Conservation (phyloP, 2,113 vertebrate genomes). For the Epinephelus cyanopodus region DNA sequence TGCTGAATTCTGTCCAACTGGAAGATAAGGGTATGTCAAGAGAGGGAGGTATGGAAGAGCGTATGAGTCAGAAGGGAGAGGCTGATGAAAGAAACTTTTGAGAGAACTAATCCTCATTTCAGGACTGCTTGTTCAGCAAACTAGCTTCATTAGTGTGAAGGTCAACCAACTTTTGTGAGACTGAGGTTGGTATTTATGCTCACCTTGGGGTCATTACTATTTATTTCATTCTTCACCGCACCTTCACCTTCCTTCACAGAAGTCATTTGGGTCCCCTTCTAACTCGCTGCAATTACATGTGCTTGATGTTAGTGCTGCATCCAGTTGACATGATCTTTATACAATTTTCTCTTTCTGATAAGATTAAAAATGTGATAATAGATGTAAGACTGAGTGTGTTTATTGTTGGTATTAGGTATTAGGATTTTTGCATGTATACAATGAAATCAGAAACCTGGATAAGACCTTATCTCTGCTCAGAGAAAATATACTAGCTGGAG, state of each 20-base stretch:
- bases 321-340: not conserved
- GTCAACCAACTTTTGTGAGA: conserved; percentile 14
- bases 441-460: not conserved
- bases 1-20: not conserved
- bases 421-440: not conserved
- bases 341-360: not conserved
- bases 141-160: conserved; percentile 38
- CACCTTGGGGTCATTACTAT: not conserved
- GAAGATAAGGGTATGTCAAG: not conserved
- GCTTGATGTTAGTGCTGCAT: not conserved
- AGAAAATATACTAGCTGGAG: not conserved
- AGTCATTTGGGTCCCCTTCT: not conserved
- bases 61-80: not conserved
- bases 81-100: not conserved
- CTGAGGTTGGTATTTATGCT: conserved; percentile 21
- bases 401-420: too few relatives aligned
- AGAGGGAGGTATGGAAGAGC: not conserved
- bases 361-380: not conserved
- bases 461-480: not conserved
- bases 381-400: not conserved
- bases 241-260: not conserved
- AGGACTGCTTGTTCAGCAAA: conserved; percentile 1
- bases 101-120: not conserved
- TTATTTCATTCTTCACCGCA: conserved; percentile 2
- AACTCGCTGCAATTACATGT: not conserved